These are phyloP conservation scores for Esox niger DNA, from an alignment of 2,113 vertebrate genomes.

Conservation along the genomic window DNA sequence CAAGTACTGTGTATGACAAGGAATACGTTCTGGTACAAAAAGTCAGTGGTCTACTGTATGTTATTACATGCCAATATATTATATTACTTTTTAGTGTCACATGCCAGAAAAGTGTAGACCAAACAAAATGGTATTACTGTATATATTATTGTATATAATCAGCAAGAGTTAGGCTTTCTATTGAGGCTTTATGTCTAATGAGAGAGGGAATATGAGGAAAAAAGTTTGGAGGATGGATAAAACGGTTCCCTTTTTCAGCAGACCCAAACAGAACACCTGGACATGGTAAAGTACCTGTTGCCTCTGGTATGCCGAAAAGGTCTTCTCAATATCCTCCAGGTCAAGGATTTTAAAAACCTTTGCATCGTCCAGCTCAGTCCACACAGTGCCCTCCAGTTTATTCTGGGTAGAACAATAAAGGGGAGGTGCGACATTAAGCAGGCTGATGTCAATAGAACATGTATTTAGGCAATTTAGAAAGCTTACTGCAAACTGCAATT, in stretches of 20 bases:
- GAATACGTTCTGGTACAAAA: too few species aligned
- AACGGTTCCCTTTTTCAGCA: not conserved
- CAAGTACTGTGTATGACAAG: too few species aligned
- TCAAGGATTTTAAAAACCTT: constrained; percentile 94
- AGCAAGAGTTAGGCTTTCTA: not conserved
- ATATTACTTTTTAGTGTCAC: too few species aligned
- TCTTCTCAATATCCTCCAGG: constrained; percentile 93
- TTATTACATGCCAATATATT: too few species aligned
- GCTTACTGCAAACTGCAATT: too few species aligned
- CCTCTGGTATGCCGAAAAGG: constrained; percentile 97
- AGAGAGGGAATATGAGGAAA: not conserved
- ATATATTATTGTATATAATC: not conserved
- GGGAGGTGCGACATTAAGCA: too few species aligned
- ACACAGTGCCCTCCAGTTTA: constrained; percentile 91
- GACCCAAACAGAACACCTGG: not conserved
- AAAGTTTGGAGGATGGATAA: not conserved
- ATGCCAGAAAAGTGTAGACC: not conserved
- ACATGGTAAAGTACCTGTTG: constrained; percentile 75
- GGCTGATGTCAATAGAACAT: too few species aligned
- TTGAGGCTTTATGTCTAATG: not conserved
- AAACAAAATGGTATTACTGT: not conserved
- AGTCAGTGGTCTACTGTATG: too few species aligned
- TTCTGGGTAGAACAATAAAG: constrained; percentile 72
- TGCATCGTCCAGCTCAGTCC: constrained; percentile 88
- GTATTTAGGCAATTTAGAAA: too few species aligned